A percentile compares a stretch with the other conserved stretches of the same genome.
Evolutionary conservation across 2,888 invertebrate species (phyloP).

Genomic region (Diplazon laetatorius): DNA sequence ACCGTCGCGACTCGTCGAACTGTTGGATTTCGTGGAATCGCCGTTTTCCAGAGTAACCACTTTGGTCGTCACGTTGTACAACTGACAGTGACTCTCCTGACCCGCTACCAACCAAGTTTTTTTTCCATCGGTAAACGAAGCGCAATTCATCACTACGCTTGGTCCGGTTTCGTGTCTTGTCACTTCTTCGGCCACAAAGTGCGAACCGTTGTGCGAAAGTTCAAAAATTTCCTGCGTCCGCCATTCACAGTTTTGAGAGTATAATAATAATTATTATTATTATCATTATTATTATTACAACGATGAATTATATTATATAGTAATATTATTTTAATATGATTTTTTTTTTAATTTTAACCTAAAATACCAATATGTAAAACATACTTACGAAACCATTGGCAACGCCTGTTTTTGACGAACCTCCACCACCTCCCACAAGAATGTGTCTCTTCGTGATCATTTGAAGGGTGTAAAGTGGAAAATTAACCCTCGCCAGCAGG

Average conservation of each 20-base stretch:
- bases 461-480: slow-evolving; percentile 95
- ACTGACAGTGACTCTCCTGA: slow-evolving; percentile 95
- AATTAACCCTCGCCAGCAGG: slow-evolving; percentile 93
- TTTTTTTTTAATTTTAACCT: neutral
- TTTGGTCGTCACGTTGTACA: slow-evolving; percentile 88
- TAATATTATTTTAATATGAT: neutral
- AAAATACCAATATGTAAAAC: slow-evolving; percentile 7
- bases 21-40: slow-evolving; percentile 84
- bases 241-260: slow-evolving; percentile 1
- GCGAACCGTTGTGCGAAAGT: slow-evolving; percentile 91
- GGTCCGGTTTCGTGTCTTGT: slow-evolving; percentile 94
- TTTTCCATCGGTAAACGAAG: slow-evolving; percentile 88
- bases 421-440: slow-evolving; percentile 98
- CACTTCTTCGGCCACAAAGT: slow-evolving; percentile 94
- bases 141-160: slow-evolving; percentile 96
- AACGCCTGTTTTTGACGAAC: slow-evolving; percentile 97
- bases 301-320: too few species aligned
- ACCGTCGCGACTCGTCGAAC: slow-evolving; percentile 28
- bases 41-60: slow-evolving; percentile 82
- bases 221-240: slow-evolving; percentile 94
- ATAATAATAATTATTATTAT: neutral
- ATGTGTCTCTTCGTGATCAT: slow-evolving; percentile 96
- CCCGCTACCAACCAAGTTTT: slow-evolving; percentile 93
- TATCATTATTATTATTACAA: too few species aligned
- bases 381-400: slow-evolving; percentile 97